Evolutionary conservation across 2,797 vertebrate genomes (phyloP).

Genomic region (Thaleichthys pacificus): DNA sequence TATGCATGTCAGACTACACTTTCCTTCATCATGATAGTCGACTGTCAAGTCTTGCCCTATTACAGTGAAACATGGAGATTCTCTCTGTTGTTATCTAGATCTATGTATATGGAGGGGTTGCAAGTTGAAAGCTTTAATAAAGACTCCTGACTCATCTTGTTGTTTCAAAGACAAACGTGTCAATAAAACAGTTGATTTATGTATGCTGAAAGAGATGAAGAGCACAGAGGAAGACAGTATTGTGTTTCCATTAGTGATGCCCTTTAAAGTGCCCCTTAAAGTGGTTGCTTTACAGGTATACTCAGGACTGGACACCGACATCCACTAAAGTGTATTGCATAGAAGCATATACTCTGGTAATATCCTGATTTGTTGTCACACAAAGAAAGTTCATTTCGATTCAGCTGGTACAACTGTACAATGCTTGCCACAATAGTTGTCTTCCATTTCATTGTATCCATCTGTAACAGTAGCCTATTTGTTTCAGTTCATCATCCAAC

Average conservation of each 20-base stretch:
- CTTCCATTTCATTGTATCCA: no score
- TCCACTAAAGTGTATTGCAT: background rate
- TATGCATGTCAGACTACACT: slow-evolving; percentile 38
- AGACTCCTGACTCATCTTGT: slow-evolving; percentile 34
- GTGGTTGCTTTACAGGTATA: background rate
- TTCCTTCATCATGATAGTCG: slow-evolving; percentile 32
- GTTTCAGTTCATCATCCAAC: no score
- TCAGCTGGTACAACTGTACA: no score
- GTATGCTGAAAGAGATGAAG: slow-evolving; percentile 19
- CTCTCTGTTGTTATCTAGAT: slow-evolving; percentile 17
- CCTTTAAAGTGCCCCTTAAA: background rate
- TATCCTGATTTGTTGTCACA: background rate
- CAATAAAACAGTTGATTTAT: slow-evolving; percentile 12
- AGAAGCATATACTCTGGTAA: background rate
- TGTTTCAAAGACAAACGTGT: slow-evolving; percentile 22
- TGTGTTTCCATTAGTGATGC: background rate
- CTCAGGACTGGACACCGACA: background rate
- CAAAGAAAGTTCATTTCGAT: no score
- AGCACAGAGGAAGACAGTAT: slow-evolving; percentile 11
- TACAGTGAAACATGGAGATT: slow-evolving; percentile 30
- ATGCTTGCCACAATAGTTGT: no score
- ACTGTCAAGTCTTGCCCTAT: slow-evolving; percentile 18
- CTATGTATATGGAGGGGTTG: slow-evolving; percentile 32
- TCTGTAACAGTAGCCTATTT: no score
- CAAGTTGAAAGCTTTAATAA: slow-evolving; percentile 12